Evolutionary conservation across 2,888 invertebrate genomes (phyloP).

Genomic region (Dicroscelio sp.): DNA sequence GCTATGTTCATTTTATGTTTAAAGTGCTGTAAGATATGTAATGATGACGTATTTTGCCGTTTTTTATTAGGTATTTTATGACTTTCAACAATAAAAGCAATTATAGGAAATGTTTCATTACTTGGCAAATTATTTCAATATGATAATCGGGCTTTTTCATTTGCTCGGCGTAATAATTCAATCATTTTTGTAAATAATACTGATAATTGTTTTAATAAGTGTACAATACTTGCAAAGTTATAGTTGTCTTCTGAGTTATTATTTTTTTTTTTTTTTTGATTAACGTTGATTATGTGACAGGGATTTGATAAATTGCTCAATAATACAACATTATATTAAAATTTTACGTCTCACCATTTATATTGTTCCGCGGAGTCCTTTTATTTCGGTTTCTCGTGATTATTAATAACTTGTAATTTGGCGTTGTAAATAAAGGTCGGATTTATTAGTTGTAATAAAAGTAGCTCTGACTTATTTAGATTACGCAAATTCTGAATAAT

Average conservation of each 20-base stretch:
- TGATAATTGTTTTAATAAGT: too few species aligned
- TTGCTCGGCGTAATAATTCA: too few species aligned
- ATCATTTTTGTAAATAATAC: too few species aligned
- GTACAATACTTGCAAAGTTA: slow-evolving; percentile 30
- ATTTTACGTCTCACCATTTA: not conserved
- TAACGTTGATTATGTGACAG: not conserved
- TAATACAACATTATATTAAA: slow-evolving; percentile 41
- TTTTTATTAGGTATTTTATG: slow-evolving; percentile 60
- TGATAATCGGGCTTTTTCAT: too few species aligned
- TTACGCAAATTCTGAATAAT: too few species aligned
- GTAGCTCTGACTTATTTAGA: slow-evolving; percentile 1
- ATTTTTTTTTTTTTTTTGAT: too few species aligned
- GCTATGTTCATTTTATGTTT: slow-evolving; percentile 57
- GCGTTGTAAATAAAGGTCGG: slow-evolving; percentile 7
- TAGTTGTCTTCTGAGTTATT: not conserved
- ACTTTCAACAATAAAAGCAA: slow-evolving; percentile 33
- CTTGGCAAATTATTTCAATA: slow-evolving; percentile 28
- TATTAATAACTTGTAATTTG: slow-evolving; percentile 34
- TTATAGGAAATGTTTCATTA: slow-evolving; percentile 43
- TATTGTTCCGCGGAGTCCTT: not conserved
- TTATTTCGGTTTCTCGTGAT: not conserved
- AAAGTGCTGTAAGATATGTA: slow-evolving; percentile 42
- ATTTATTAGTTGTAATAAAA: slow-evolving; percentile 3
- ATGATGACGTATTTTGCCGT: slow-evolving; percentile 32
- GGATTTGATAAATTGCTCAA: slow-evolving; percentile 18